Base-by-base conservation (phyloP, 2,888 invertebrate species). In the Drosophila merina region DNA sequence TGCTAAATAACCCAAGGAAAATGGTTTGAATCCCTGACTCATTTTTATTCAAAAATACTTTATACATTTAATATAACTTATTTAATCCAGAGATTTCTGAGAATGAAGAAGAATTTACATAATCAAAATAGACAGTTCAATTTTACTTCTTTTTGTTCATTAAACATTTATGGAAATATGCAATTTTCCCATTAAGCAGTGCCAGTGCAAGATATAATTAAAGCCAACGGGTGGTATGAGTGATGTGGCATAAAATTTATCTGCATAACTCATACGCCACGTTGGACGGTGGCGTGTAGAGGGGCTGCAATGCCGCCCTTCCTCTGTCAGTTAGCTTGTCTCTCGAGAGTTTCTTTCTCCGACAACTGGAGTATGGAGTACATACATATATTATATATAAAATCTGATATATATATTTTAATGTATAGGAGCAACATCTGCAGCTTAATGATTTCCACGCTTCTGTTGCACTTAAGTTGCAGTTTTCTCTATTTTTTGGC, bases 391-490 rank as follows among this genome's bases (percentile, higher is more conserved):
- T 57, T 50, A 63, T 47, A 68, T 57, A 28, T 28, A 28, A 5
- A 28, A 28, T 5, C 28, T 28, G 28, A 28, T 28, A 28, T 36
- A 12, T 2, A 36, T 36, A n/a, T 12, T 36, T 12, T 6, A n/a
- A 36, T 36, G n/a, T 36, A n/a, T n/a, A 2, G 54, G 63, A 52
- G 50, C 68, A 48, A 50, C 62, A 79, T 82, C 76, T 78, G 82
- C 55, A 85, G 75, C 75, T 88, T 83, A 86, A 83, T 88, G 88
- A 88, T 88, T 83, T 83, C 86, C 74, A 71, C 71, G 67, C 76
- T 74, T 55, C 56, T 75, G 48, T 68, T 79, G 75, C 79, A 86
- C 86, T 87, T 75, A 77, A 77, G 72, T 79, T 82, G 80, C 66
- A 77, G 50, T 63, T 68, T 68, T 67, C 48, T 62, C 62, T 50